Percentiles rank a stretch among this genome's conserved stretches.
Evolutionary conservation across 2,113 vertebrate genomes (phyloP).

Genomic region (Ranitomeya variabilis): DNA sequence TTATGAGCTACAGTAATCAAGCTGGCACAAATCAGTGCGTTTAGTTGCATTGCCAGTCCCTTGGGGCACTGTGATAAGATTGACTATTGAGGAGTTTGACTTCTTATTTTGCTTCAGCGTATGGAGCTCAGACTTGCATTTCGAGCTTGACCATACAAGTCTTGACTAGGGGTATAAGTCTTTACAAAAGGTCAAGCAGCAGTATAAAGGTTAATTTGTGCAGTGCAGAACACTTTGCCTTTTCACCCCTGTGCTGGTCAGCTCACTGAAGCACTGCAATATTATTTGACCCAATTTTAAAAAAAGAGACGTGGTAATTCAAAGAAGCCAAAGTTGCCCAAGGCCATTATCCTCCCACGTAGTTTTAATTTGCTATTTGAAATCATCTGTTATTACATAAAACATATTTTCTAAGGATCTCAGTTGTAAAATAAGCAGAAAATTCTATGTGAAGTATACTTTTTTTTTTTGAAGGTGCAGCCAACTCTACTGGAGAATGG

Average conservation of each 20-base stretch:
- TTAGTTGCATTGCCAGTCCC: background rate
- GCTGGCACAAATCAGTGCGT: conserved; percentile 37
- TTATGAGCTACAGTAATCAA: conserved; percentile 54
- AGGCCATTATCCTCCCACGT: conserved; percentile 57
- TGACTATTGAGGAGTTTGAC: conserved; percentile 35
- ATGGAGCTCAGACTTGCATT: background rate
- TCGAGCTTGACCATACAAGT: conserved; percentile 1
- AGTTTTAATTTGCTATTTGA: conserved; percentile 57
- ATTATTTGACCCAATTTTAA: conserved; percentile 56
- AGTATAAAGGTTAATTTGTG: conserved; percentile 42
- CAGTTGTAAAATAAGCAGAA: background rate
- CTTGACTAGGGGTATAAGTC: background rate
- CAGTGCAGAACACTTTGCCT: conserved; percentile 49
- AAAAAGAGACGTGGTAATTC: conserved; percentile 59
- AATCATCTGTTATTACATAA: conserved; percentile 53
- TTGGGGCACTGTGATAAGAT: conserved; percentile 30
- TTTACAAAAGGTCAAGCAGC: conserved; percentile 22
- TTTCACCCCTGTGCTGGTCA: conserved; percentile 55
- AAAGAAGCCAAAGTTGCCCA: conserved; percentile 53
- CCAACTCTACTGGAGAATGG: background rate
- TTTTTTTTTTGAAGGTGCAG: background rate
- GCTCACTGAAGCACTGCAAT: conserved; percentile 44
- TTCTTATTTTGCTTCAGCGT: background rate
- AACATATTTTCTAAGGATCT: background rate
- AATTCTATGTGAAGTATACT: background rate